A percentile compares a stretch with the other conserved stretches of the same genome.
Evolutionary conservation across 2,888 invertebrate species (phyloP).

Genomic region (Lasioglossum vierecki): DNA sequence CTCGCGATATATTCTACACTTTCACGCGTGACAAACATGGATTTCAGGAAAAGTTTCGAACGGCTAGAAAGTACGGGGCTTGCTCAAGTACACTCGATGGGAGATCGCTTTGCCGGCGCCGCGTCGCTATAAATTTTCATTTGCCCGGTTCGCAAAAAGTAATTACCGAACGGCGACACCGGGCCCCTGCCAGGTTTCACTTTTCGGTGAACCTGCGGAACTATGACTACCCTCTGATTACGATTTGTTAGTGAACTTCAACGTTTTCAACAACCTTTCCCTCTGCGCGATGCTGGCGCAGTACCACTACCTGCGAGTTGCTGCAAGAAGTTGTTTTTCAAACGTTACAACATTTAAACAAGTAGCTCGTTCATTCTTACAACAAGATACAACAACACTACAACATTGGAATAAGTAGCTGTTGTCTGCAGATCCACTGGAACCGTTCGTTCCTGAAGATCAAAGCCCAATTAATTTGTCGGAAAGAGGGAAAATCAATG

Average conservation of each 20-base stretch:
- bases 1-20: slow-evolving; percentile 18
- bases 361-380: no score
- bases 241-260: no score
- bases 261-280: no score
- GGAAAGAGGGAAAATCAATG: background rate
- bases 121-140: slow-evolving; percentile 42
- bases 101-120: slow-evolving; percentile 13
- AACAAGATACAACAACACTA: no score
- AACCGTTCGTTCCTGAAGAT: background rate
- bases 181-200: slow-evolving; percentile 24
- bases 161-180: slow-evolving; percentile 40
- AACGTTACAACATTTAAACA: no score
- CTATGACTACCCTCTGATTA: no score
- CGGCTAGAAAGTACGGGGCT: slow-evolving; percentile 40
- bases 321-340: no score
- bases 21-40: slow-evolving; percentile 48
- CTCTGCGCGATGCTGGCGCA: no score
- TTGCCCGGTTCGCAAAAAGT: slow-evolving; percentile 7
- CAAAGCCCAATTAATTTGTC: background rate
- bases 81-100: background rate
- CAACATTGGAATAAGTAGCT: no score
- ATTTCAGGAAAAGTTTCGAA: slow-evolving; percentile 36
- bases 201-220: background rate
- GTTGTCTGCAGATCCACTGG: no score
- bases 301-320: no score